Evolutionary conservation across 2,797 vertebrate species (phyloP).

Genomic region (Eulemur mongoz): DNA sequence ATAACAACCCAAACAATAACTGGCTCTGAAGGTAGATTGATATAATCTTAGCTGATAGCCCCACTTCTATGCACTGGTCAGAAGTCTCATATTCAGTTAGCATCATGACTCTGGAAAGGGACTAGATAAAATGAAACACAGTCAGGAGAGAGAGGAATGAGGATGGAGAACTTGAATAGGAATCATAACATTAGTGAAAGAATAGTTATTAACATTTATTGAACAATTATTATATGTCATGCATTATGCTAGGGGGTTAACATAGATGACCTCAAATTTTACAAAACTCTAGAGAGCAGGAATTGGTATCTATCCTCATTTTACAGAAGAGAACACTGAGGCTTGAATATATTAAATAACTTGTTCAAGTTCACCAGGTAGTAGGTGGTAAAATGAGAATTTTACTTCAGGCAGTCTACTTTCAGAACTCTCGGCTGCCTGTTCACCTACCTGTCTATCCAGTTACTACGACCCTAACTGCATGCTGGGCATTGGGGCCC

Average conservation of each 20-base stretch:
- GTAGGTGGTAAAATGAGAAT: background rate
- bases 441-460: background rate
- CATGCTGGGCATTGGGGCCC: background rate
- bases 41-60: background rate
- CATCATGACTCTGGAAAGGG: background rate
- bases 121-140: background rate
- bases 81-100: background rate
- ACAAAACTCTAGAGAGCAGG: background rate
- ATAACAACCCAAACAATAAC: background rate
- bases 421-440: background rate
- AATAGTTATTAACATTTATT: background rate
- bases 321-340: constrained; percentile 55
- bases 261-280: background rate
- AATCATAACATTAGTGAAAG: background rate
- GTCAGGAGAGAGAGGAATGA: background rate
- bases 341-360: background rate
- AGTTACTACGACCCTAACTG: background rate
- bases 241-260: background rate
- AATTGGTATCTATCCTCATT: background rate
- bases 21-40: background rate
- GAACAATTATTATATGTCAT: background rate
- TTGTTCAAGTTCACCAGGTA: background rate
- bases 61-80: background rate
- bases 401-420: background rate
- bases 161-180: background rate